phyloP scores from a whole-genome alignment of 2,113 vertebrate genomes.

The Ursus arctos region DNA sequence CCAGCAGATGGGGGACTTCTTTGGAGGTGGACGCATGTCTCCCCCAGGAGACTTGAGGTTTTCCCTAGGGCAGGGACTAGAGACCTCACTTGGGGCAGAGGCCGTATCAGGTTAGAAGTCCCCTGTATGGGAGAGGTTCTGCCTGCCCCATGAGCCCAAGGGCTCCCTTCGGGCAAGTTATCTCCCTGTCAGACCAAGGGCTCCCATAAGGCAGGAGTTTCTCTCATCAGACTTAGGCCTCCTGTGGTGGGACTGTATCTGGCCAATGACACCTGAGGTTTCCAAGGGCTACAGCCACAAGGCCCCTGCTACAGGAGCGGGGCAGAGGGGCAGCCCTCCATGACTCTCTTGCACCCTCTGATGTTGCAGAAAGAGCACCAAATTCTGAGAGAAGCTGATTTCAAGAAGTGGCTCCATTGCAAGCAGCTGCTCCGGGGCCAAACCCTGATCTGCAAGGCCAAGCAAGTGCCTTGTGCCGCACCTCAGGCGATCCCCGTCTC shows the following conservation, averaged over 20 bases:
- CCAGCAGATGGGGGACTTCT: background rate
- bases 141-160: background rate
- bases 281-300: background rate
- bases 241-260: background rate
- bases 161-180: background rate
- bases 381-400: constrained; percentile 4
- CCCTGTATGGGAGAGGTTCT: background rate
- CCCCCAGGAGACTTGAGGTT: background rate
- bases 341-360: background rate
- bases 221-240: background rate
- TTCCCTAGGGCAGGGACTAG: background rate
- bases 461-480: background rate
- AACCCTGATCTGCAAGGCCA: rapidly evolving
- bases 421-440: background rate
- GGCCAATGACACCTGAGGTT: background rate
- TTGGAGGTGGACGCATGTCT: background rate
- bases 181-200: background rate
- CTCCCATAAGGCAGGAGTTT: background rate
- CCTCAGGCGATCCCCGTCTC: background rate
- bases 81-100: background rate
- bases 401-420: constrained; percentile 72
- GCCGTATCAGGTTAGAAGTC: background rate
- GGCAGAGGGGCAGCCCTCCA: background rate
- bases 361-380: constrained; percentile 74
- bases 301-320: background rate